A percentile compares a stretch with the other conserved stretches of the same genome.
Conservation (phyloP, 1,140 invertebrate species). For the Oncopeltus fasciatus region DNA sequence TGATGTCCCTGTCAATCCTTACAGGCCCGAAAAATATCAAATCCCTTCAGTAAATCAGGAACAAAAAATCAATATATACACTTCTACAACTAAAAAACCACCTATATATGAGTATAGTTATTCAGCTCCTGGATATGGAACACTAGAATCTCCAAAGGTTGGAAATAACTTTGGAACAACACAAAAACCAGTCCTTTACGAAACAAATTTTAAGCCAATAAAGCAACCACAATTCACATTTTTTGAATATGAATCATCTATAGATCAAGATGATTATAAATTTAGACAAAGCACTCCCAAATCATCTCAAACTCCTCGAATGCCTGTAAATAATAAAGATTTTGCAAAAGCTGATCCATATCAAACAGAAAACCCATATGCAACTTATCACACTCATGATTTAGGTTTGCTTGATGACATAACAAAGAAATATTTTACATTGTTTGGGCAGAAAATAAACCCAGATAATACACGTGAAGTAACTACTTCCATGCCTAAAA, state of each 20-base stretch:
- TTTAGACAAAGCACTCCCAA: not conserved
- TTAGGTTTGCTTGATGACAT: conserved; percentile 54
- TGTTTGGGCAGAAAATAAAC: conserved; percentile 55
- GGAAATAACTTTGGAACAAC: conserved; percentile 14
- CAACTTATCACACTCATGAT: conserved; percentile 54
- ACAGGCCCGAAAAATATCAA: not conserved
- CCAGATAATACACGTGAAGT: conserved; percentile 26
- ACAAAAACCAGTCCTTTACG: conserved; percentile 7
- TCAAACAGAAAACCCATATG: conserved; percentile 38
- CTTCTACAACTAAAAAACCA: conserved; percentile 16
- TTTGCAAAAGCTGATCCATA: not conserved
- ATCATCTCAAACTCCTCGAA: not conserved
- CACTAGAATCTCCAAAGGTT: conserved; percentile 20
- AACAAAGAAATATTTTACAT: conserved; percentile 58
- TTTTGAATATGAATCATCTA: conserved; percentile 15
- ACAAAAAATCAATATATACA: not conserved
- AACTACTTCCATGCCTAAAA: conserved; percentile 37
- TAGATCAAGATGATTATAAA: conserved; percentile 10
- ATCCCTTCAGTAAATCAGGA: not conserved
- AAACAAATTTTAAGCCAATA: conserved; percentile 7
- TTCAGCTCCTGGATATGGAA: conserved; percentile 24
- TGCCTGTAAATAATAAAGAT: not conserved
- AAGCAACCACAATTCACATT: conserved; percentile 10
- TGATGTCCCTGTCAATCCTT: not conserved
- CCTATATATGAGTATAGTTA: conserved; percentile 27